Evolutionary conservation across 1,140 invertebrate species (phyloP), one percentile per base, ranked within the genome.

Genomic region (Eupeodes corollae): DNA sequence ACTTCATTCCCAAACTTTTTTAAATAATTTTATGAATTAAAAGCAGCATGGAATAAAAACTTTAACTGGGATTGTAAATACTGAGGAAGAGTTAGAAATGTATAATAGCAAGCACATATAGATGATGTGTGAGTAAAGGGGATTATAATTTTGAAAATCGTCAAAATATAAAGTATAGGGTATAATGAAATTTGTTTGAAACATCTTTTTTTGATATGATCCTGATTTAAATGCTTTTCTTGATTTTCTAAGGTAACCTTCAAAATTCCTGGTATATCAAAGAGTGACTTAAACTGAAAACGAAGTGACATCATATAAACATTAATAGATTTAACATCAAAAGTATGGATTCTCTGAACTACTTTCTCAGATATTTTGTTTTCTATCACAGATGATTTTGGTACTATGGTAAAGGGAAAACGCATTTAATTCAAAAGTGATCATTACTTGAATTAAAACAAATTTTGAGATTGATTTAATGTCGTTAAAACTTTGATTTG

Each of bases 101-200:
- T 47, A 12, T 37, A 37, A 37, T 51, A 51, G 37, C 46, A 47
- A 30, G 34, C 50, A 34, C 41, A 44, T 33, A 51, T 47, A 12
- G 45, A 44, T 31, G 34, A 44, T 26, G 45, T 40, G 30, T 47
- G 45, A 26, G 14, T 47, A 12, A n/a, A 51, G 34, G n/a, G 48
- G 13, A 34, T 44, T 49, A 40, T 44, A 38, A 12, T 38, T 49
- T 44, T 44, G 34, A 33, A 47, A 47, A 31, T 47, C 46, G 37
- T 51, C 45, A 14, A 47, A 40, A 41, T 51, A 51, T 30, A 51
- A 34, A 44, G 44, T 19, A 40, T 38, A 47, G 5, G 50, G 50
- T 21, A 51, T 51, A 26, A 51, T 16, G 14, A 41, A 21, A 34
- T 40, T 12, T 5, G 2, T 11, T 12, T 45, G 6, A 44, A 18